phyloP scores from a whole-genome alignment of 2,113 vertebrate species.

The Ceyx melanurus region DNA sequence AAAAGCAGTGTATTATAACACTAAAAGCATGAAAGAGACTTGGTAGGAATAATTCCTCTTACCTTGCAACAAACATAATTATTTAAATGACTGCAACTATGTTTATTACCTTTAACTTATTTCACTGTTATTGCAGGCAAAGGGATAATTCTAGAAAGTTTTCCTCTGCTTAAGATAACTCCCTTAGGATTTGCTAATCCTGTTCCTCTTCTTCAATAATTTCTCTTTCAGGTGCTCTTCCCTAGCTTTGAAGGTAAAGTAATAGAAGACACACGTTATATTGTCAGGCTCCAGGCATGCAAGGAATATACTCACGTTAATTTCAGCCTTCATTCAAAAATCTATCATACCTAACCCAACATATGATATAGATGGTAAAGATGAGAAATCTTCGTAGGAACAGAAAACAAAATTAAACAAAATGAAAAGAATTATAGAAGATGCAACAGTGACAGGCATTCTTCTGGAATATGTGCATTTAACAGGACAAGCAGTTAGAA shows the following conservation, averaged over 20 bases:
- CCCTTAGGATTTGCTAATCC: background rate
- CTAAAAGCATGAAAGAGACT: background rate
- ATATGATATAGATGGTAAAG: background rate
- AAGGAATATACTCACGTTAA: background rate
- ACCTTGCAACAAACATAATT: background rate
- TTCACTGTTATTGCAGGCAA: background rate
- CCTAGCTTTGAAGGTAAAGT: background rate
- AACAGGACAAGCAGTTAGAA: background rate
- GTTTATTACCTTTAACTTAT: background rate
- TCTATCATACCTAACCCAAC: background rate
- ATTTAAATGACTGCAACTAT: background rate
- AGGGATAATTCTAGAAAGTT: background rate
- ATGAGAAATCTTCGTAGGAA: background rate
- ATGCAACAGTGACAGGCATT: background rate
- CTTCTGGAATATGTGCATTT: background rate
- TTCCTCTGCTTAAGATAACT: background rate
- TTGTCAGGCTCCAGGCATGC: background rate
- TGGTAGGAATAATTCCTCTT: background rate
- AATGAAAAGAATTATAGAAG: accelerated
- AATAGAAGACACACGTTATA: background rate
- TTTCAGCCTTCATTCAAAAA: background rate
- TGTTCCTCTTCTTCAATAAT: background rate
- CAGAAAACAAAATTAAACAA: background rate
- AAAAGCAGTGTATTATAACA: background rate
- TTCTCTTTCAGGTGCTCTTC: background rate